Conservation (phyloP, 2,113 vertebrate species). For the Dromaius novaehollandiae region DNA sequence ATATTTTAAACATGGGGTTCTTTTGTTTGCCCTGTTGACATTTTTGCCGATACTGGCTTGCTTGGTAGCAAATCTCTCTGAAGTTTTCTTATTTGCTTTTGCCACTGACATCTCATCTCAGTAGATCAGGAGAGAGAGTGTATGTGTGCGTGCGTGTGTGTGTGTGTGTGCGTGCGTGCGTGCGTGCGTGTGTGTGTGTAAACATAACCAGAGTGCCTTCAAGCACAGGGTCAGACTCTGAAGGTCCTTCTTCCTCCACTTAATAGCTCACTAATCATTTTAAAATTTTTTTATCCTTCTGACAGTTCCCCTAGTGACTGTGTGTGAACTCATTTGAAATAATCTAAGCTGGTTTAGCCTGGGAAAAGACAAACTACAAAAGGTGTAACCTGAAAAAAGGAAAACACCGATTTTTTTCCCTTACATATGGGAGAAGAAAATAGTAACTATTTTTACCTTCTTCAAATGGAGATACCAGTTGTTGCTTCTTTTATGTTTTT, state of each 20-base stretch:
- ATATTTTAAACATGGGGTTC: neutral
- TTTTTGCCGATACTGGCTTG: neutral
- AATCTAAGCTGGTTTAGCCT: neutral
- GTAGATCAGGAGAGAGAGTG: neutral
- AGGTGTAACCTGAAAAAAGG: neutral
- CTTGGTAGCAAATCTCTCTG: neutral
- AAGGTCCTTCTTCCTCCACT: neutral
- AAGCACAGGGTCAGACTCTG: neutral
- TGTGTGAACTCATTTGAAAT: neutral
- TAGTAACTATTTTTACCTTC: neutral
- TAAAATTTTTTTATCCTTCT: neutral
- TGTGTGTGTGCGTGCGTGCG: neutral
- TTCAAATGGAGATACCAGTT: neutral
- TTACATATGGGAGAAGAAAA: neutral
- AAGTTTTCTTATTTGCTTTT: neutral
- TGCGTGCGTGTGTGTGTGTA: accelerated
- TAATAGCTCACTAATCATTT: neutral
- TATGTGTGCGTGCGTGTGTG: accelerated
- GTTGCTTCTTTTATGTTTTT: neutral
- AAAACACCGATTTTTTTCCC: neutral
- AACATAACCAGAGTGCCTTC: neutral
- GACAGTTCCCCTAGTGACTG: neutral
- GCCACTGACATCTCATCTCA: neutral
- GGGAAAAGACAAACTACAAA: neutral
- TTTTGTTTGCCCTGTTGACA: neutral